Conservation (phyloP, 2,797 vertebrate genomes). For the Mallotus villosus region DNA sequence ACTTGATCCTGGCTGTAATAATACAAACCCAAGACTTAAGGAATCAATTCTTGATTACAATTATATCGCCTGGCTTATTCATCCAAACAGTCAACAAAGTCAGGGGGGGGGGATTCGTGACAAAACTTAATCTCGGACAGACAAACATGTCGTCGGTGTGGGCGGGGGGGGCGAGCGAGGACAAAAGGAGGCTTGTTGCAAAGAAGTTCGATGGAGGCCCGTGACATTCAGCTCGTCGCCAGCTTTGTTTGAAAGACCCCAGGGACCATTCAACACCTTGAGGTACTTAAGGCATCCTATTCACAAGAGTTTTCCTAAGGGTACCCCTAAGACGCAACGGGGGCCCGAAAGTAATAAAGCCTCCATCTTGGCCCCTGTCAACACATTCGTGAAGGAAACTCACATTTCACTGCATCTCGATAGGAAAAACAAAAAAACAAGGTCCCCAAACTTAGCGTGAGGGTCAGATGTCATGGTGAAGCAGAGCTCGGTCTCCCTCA, state of each 20-base stretch:
- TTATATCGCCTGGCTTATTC: not conserved
- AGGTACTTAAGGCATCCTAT: slow-evolving; percentile 7
- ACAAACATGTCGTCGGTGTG: not conserved
- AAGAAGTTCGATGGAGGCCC: slow-evolving; percentile 22
- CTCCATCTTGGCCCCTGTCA: not conserved
- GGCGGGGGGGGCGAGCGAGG: not conserved
- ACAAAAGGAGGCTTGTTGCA: slow-evolving; percentile 36
- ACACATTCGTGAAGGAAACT: slow-evolving; percentile 4
- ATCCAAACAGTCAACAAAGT: slow-evolving; percentile 1
- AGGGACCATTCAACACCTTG: not conserved
- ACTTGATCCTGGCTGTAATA: no score
- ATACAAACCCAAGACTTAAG: no score
- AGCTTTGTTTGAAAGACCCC: slow-evolving; percentile 10
- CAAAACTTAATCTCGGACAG: not conserved
- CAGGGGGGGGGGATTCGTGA: not conserved
- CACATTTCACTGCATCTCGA: not conserved
- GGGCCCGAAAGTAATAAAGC: not conserved
- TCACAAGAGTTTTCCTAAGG: slow-evolving; percentile 2
- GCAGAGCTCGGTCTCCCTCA: slow-evolving; percentile 1
- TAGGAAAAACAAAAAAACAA: slow-evolving; percentile 1
- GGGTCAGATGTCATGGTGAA: not conserved
- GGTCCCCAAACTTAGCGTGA: not conserved
- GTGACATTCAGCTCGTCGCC: slow-evolving; percentile 7
- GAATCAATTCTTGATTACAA: no score
- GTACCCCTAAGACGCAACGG: not conserved